phyloP scores from a whole-genome alignment of 2,888 invertebrate genomes.

The Neoascia interrupta region DNA sequence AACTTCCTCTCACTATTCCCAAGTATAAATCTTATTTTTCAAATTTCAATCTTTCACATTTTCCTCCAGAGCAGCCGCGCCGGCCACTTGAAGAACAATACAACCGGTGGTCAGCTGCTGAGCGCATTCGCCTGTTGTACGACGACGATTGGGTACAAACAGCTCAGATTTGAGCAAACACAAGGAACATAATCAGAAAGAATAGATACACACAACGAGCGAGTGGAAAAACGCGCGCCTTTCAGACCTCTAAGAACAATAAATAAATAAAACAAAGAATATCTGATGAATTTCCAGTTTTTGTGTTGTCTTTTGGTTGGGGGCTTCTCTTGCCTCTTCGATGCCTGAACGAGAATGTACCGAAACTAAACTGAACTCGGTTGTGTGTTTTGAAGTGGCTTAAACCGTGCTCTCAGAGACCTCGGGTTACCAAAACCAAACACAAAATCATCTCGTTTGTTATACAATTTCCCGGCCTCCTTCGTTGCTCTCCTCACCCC shows the following conservation, averaged over 20 bases:
- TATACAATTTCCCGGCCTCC: constrained; percentile 28
- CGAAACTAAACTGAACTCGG: not conserved
- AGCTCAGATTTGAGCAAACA: not conserved
- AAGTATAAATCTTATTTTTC: constrained; percentile 9
- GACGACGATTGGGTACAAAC: not conserved
- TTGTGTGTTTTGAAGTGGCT: constrained; percentile 13
- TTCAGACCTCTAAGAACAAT: constrained; percentile 38
- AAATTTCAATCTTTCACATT: constrained; percentile 25
- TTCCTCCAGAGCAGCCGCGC: too few species aligned
- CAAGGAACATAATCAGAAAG: not conserved
- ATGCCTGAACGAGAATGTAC: too few species aligned
- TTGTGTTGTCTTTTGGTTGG: constrained; percentile 5
- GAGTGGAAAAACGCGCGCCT: constrained; percentile 4
- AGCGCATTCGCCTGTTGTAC: not conserved
- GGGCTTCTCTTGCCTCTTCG: constrained; percentile 7
- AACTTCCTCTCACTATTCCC: constrained; percentile 8
- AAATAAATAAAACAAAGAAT: constrained; percentile 60
- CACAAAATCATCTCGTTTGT: constrained; percentile 44
- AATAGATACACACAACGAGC: not conserved
- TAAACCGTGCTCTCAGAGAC: constrained; percentile 13
- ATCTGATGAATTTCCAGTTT: constrained; percentile 64
- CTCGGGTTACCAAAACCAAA: constrained; percentile 48
- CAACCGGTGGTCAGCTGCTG: constrained; percentile 39
- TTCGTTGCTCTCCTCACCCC: constrained; percentile 1
- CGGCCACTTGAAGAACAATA: constrained; percentile 28